A percentile compares a stretch with the other conserved stretches of the same genome.
Evolutionary conservation across 1,140 invertebrate species (phyloP).

Genomic region (Eubasilissa regina): DNA sequence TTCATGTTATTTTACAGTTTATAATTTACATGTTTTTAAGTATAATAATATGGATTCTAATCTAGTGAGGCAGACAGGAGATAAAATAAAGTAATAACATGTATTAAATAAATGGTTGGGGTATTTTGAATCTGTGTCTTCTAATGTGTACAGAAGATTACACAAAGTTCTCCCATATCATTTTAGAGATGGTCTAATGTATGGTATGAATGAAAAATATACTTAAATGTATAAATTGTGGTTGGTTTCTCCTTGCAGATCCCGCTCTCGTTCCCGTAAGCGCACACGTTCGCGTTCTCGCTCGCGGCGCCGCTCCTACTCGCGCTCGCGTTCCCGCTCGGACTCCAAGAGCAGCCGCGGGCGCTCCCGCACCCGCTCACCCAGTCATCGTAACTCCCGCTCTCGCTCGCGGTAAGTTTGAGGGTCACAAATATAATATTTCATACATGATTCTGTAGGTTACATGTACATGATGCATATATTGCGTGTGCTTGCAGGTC

Average conservation of each 20-base stretch:
- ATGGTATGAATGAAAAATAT: too few relatives aligned
- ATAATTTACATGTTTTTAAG: too few relatives aligned
- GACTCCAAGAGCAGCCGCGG: conserved; percentile 71
- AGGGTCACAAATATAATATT: not conserved
- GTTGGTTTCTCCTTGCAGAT: conserved; percentile 37
- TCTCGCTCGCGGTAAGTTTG: conserved; percentile 62
- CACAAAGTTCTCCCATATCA: too few relatives aligned
- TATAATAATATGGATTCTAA: too few relatives aligned
- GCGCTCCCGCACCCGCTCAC: conserved; percentile 66
- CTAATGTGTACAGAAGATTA: too few relatives aligned
- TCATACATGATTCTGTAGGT: not conserved
- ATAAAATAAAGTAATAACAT: too few relatives aligned
- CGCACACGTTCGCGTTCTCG: conserved; percentile 67
- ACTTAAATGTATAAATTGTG: too few relatives aligned
- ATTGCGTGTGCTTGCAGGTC: conserved; percentile 17
- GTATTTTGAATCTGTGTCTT: too few relatives aligned
- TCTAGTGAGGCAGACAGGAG: too few relatives aligned
- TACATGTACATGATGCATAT: not conserved
- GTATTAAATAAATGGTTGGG: too few relatives aligned
- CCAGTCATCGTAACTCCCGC: conserved; percentile 65
- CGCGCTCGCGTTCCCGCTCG: conserved; percentile 64
- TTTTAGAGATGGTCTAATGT: too few relatives aligned
- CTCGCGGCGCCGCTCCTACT: conserved; percentile 61
- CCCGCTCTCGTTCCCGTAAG: conserved; percentile 64
- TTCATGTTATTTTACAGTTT: too few relatives aligned